A percentile compares a stretch with the other conserved stretches of the same genome.
Evolutionary conservation across 2,888 invertebrate species (phyloP).

Genomic region (Altica lythri): DNA sequence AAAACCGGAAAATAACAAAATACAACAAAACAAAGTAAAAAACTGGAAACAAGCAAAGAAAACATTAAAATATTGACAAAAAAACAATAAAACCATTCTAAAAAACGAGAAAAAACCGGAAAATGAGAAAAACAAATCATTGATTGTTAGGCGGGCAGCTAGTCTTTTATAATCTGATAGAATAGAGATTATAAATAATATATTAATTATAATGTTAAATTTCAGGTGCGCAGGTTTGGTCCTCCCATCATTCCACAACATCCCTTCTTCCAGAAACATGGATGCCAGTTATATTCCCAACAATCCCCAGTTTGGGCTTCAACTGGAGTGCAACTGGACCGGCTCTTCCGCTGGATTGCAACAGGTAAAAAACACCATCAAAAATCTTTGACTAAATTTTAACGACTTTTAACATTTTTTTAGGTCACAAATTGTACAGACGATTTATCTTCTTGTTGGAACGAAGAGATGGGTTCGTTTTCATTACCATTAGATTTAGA

Average conservation of each 20-base stretch:
- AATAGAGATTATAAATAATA: too few relatives aligned
- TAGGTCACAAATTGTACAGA: conserved; percentile 43
- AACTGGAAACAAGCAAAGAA: too few relatives aligned
- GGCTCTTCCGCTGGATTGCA: conserved; percentile 45
- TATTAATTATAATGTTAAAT: too few relatives aligned
- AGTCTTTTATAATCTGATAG: too few relatives aligned
- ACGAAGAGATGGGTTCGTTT: conserved; percentile 84
- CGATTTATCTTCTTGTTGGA: conserved; percentile 55
- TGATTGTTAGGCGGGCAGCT: too few relatives aligned
- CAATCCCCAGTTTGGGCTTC: conserved; percentile 69
- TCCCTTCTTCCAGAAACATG: conserved; percentile 39
- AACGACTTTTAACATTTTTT: conserved; percentile 1
- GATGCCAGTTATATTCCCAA: conserved; percentile 66
- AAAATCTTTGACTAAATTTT: background rate
- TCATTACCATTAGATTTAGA: conserved; percentile 86
- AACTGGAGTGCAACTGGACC: conserved; percentile 58
- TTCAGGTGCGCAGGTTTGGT: conserved; percentile 45
- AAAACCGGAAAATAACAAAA: too few relatives aligned
- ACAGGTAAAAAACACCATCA: conserved; percentile 45
- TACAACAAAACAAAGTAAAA: too few relatives aligned
- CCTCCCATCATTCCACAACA: conserved; percentile 29
- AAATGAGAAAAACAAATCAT: too few relatives aligned
- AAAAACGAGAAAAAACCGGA: too few relatives aligned
- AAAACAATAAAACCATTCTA: too few relatives aligned
- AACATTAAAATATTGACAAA: too few relatives aligned